Conservation (phyloP, 2,113 vertebrate genomes). For the Bettongia penicillata region DNA sequence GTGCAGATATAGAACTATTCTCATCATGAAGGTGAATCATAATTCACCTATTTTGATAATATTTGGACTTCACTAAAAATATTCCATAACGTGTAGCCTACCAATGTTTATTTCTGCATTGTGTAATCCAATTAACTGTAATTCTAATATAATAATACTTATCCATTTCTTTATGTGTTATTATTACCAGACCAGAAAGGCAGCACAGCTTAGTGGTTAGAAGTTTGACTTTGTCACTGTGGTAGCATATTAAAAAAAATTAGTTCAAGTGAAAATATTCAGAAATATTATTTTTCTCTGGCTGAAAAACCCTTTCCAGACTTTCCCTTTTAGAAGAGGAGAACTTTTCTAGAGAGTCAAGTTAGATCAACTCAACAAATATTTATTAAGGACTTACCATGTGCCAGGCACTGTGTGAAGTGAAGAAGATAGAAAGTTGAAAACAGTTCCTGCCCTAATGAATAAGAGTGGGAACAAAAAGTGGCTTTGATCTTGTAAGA, state of each 20-base stretch:
- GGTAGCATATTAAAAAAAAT: neutral
- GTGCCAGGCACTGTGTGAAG: neutral
- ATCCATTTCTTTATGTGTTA: neutral
- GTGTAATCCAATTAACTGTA: neutral
- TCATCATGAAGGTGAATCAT: slow-evolving; percentile 22
- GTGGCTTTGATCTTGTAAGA: neutral
- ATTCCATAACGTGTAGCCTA: slow-evolving; percentile 28
- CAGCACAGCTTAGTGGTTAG: neutral
- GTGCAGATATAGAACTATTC: slow-evolving; percentile 41
- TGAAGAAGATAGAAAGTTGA: neutral
- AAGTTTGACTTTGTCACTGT: neutral
- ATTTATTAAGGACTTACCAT: neutral
- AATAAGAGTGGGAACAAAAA: neutral
- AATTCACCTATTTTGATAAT: slow-evolving; percentile 44
- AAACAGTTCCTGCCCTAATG: neutral
- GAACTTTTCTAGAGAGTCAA: neutral
- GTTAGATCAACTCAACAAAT: neutral
- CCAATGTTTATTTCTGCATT: slow-evolving; percentile 25
- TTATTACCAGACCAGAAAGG: neutral
- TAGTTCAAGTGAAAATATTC: neutral
- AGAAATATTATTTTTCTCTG: neutral
- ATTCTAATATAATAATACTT: slow-evolving; percentile 13
- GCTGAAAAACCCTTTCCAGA: neutral
- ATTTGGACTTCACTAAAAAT: slow-evolving; percentile 27
- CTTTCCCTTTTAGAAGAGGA: neutral